Evolutionary conservation across 2,113 vertebrate genomes (phyloP), one percentile per base, ranked within the genome.

Genomic region (Apus apus): DNA sequence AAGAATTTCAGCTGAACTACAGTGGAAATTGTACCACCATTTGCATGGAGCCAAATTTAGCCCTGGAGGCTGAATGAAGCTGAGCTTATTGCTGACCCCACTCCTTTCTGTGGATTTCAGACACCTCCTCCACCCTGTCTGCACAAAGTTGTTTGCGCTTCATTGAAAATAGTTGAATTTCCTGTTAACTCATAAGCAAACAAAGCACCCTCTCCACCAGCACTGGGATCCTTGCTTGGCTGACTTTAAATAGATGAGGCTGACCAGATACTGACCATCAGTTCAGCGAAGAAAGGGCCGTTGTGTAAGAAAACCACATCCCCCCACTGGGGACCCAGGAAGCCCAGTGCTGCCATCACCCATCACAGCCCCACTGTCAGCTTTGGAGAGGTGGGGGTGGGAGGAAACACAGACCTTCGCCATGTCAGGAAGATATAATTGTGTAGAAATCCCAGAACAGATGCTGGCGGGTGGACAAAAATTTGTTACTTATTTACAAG

Each of bases 221-320:
- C 70, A 26, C 54, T 56, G 45, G 45, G 43, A 73, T 87, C 82
- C 77, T 85, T 96, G 89, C 90, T 92, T 87, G 82, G 58, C 86
- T 96, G 94, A 64, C 93, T 97, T 96, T 96, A 97, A 97, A 97
- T 88, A 95, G 91, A 93, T 64, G 65, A 95, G 54, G 51, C 88
- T 95, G 95, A 88, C 73, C 96, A 97, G 93, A 96, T 75, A 97
- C 79, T 91, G 95, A 91, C 92, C 95, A 82, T 70, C 75, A 96
- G 95, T 94, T 95, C 97, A 85, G 96, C 60, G 74, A 98, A 98
- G 97, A 98, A 98, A 96, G 92, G 92, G 85, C 93, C 86, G 90
- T 98, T 98, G 98, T 98, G 93, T 61, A 26, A 40, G 62, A 62
- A 40, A 89, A 17, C 27, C 4, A 1, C n/a, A n/a, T 34, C 56